phyloP scores from a whole-genome alignment of 2,797 vertebrate species.

The Myotis planiceps region DNA sequence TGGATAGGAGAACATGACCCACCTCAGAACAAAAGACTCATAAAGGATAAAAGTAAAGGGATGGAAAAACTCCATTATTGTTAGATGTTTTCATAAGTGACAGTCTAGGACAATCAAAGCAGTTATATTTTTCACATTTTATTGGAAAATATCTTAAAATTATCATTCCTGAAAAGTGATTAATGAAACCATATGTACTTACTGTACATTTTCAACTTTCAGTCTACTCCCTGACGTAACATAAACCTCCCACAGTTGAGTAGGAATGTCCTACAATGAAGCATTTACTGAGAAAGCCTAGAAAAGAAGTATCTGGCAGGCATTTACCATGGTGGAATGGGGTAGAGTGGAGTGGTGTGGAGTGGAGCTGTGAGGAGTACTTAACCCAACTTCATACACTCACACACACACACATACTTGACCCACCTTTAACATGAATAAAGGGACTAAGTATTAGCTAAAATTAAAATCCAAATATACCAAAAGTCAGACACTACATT shows the following conservation, averaged over 20 bases:
- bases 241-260: neutral
- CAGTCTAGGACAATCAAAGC: neutral
- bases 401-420: neutral
- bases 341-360: neutral
- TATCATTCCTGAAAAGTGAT: neutral
- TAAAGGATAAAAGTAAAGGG: no score
- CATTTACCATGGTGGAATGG: neutral
- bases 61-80: neutral
- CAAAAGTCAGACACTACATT: conserved; percentile 10
- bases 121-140: conserved; percentile 39
- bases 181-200: neutral
- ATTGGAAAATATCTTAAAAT: neutral
- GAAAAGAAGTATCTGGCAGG: neutral
- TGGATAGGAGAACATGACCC: no score
- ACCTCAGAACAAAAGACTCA: no score
- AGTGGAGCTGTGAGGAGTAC: neutral
- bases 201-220: neutral
- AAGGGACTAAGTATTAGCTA: neutral
- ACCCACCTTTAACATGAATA: neutral
- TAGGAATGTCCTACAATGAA: neutral
- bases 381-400: neutral
- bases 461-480: conserved; percentile 37
- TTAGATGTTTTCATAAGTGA: neutral
- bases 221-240: neutral
- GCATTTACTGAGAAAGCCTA: neutral